Evolutionary conservation across 1,140 invertebrate genomes (phyloP), one percentile per base, ranked within the genome.

Genomic region (Theocolax elegans): DNA sequence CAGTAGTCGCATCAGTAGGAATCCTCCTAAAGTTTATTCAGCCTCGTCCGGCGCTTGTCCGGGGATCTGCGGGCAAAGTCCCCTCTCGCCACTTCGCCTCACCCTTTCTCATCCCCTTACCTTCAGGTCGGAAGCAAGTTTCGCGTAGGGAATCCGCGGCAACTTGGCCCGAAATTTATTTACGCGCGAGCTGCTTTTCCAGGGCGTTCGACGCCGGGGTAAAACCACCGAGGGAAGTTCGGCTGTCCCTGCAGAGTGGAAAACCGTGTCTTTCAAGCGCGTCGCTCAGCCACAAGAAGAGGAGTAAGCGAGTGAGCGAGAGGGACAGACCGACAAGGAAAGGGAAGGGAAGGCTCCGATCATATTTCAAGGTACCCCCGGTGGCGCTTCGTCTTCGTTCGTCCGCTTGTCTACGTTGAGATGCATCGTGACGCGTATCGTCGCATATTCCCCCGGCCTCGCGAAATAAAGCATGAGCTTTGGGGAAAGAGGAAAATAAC

Each of bases 221-320:
- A 67, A 67, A 67, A 67, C 42, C 58, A 21, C 40, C 66, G 44
- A 27, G 40, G 66, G 54, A 67, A 67, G 66, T 67, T 51, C 13
- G 29, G 38, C 23, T 42, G 25, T 23, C 53, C 29, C 1, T 23
- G 54, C 35, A 60, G 46, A 67, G 66, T 67, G 66, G 66, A 67
- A 67, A 67, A 59, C 2, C 66, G 56, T 67, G 66, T 67, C 44
- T 67, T 40, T 60, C 19, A 17, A 35, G 64, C 17, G 59, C 25
- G 40, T 67, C 63, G 25, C 58, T n/a, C n/a, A n/a, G 29, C 12
- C 35, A 19, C n/a, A 56, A 35, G 12, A 54, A 19, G 49, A 35
- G 62, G 56, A 60, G 67, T 54, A 48, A 38, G n/a, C 4, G 21
- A n/a, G 25, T 42, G 31, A 25, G 44, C 29, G 42, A 71, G 8